Evolutionary conservation across 2,888 invertebrate species (phyloP).

Genomic region (Nezara viridula): DNA sequence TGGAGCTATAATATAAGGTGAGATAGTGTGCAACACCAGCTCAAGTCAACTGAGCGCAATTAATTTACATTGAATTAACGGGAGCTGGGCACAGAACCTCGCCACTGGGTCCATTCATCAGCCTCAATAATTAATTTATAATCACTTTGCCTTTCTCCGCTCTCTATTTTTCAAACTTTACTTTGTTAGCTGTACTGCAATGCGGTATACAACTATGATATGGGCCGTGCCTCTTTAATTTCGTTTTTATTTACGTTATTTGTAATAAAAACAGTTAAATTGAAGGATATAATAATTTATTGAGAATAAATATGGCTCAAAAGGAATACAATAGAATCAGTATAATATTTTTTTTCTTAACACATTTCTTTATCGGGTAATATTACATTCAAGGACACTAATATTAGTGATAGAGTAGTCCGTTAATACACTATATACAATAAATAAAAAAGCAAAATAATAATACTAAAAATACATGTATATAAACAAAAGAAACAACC

Average conservation of each 20-base stretch:
- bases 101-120: neutral
- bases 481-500: no score
- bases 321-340: no score
- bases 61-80: slow-evolving; percentile 48
- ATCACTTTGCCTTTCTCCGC: neutral
- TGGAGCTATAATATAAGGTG: neutral
- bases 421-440: no score
- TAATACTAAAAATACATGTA: no score
- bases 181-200: neutral
- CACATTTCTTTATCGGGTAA: no score
- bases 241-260: neutral
- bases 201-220: slow-evolving; percentile 9
- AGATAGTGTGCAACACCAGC: neutral
- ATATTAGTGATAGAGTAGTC: no score
- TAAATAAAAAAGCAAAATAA: no score
- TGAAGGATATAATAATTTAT: no score
- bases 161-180: slow-evolving; percentile 28
- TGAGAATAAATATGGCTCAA: no score
- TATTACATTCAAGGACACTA: no score
- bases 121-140: slow-evolving; percentile 37
- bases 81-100: neutral
- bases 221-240: fast-evolving
- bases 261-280: no score
- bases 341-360: no score
- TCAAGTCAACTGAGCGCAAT: neutral